A percentile compares a stretch with the other conserved stretches of the same genome.
Evolutionary conservation across 2,797 vertebrate species (phyloP).

Genomic region (Enteromius viviparus): DNA sequence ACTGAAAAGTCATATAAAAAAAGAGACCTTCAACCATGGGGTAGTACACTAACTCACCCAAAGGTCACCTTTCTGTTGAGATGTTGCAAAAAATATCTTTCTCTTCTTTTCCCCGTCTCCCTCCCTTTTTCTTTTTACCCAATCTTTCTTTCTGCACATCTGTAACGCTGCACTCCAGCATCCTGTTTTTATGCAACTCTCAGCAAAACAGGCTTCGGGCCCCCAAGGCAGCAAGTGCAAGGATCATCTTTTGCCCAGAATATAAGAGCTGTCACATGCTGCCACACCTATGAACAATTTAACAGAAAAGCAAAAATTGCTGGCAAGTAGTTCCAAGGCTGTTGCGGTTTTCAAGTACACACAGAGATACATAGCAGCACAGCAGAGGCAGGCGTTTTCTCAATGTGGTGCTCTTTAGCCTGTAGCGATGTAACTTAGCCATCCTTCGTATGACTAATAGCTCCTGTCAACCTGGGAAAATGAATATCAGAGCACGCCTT

Average conservation of each 20-base stretch:
- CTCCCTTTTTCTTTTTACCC: not conserved
- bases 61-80: conserved; percentile 15
- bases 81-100: conserved; percentile 21
- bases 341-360: conserved; percentile 59
- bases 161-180: conserved; percentile 12
- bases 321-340: conserved; percentile 30
- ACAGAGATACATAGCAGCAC: conserved; percentile 38
- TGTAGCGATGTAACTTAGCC: conserved; percentile 66
- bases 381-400: not conserved
- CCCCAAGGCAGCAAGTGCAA: conserved; percentile 30
- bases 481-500: conserved; percentile 62
- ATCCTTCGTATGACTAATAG: conserved; percentile 69
- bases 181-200: conserved; percentile 39
- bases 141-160: conserved; percentile 43
- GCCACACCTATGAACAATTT: conserved; percentile 37
- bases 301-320: conserved; percentile 36
- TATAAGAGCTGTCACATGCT: conserved; percentile 28
- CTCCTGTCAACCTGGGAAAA: conserved; percentile 68
- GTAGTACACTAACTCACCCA: conserved; percentile 61
- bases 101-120: not conserved
- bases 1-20: conserved; percentile 45
- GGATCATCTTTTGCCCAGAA: conserved; percentile 24
- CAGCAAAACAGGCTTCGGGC: conserved; percentile 35
- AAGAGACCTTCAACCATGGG: conserved; percentile 49
- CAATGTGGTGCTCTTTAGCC: conserved; percentile 58